These are phyloP conservation scores for Argyra leucocephala DNA, from an alignment of 2,888 invertebrate genomes.

Conservation along the genomic window DNA sequence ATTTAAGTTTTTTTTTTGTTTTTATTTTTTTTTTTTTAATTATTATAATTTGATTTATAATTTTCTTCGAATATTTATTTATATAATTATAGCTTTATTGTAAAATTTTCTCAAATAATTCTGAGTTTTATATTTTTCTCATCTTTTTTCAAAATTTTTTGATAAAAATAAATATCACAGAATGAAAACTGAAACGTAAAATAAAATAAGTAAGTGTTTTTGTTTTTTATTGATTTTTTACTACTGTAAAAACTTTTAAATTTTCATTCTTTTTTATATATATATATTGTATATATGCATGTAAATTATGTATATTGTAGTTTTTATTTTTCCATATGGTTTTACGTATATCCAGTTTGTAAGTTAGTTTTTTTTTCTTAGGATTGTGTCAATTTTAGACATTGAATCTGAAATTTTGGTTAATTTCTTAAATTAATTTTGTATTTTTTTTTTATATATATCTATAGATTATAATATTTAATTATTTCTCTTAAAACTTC, in stretches of 20 bases:
- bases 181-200: neutral
- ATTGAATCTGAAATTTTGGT: too few species aligned
- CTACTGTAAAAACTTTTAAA: neutral
- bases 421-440: too few species aligned
- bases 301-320: neutral
- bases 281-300: neutral
- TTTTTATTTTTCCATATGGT: neutral
- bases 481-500: too few species aligned
- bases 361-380: too few species aligned
- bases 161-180: constrained; percentile 1
- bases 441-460: too few species aligned
- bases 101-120: too few species aligned
- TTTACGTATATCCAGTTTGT: neutral
- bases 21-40: neutral
- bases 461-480: too few species aligned
- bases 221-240: neutral
- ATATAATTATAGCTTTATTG: neutral
- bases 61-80: neutral
- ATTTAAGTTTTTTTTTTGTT: neutral
- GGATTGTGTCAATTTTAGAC: too few species aligned
- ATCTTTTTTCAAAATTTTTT: neutral
- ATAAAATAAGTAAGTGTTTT: neutral
- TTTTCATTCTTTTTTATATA: neutral
- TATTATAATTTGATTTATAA: neutral
- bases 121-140: too few species aligned